phyloP scores from a whole-genome alignment of 2,888 invertebrate species.

The Siphlonurus alternatus region DNA sequence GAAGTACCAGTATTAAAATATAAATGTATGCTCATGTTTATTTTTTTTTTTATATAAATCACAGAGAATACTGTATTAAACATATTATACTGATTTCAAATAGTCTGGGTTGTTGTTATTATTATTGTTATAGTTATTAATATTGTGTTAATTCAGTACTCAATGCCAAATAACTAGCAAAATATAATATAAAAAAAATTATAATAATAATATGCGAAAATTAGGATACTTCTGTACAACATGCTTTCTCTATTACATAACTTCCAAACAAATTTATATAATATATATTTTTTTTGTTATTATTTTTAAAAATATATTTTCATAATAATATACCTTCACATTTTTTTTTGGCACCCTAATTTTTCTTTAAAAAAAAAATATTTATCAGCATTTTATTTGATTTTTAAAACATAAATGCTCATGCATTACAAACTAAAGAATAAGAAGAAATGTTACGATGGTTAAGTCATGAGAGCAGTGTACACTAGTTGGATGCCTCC shows the following conservation, averaged over 20 bases:
- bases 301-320: not conserved
- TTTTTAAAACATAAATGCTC: not conserved
- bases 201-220: not conserved
- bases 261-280: not conserved
- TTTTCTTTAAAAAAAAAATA: too few relatives aligned
- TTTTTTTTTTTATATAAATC: too few relatives aligned
- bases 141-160: not conserved
- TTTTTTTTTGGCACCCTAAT: not conserved
- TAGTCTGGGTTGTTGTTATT: too few relatives aligned
- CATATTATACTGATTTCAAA: too few relatives aligned
- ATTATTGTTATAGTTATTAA: too few relatives aligned
- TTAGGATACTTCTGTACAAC: not conserved
- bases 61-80: too few relatives aligned
- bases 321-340: not conserved
- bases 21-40: too few relatives aligned
- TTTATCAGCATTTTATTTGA: too few relatives aligned
- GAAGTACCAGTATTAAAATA: too few relatives aligned
- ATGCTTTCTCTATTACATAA: not conserved
- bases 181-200: not conserved
- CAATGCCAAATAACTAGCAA: not conserved
- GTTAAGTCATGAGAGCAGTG: slow-evolving; percentile 1
- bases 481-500: slow-evolving; percentile 36
- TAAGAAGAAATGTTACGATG: too few relatives aligned
- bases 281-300: not conserved
- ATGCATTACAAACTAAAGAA: not conserved